Evolutionary conservation across 2,797 vertebrate genomes (phyloP).

Genomic region (Sebastes hubbsi): DNA sequence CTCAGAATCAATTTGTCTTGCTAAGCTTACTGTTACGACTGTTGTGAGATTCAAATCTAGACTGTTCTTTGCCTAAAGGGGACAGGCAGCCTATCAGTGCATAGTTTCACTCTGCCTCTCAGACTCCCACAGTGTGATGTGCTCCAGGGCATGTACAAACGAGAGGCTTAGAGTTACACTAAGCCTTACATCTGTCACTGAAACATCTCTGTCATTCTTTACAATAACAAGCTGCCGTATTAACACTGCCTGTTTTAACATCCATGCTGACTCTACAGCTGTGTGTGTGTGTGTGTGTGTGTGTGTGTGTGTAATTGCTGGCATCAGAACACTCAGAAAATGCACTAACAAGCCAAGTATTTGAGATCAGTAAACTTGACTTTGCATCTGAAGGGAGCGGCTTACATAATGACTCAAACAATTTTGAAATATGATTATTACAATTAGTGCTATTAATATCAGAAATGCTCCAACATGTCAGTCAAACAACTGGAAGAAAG

Average conservation of each 20-base stretch:
- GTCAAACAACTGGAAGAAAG: not conserved
- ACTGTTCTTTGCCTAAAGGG: conserved; percentile 57
- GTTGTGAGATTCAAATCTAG: conserved; percentile 49
- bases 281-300: not conserved
- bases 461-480: not conserved
- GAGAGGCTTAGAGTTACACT: conserved; percentile 72
- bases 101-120: conserved; percentile 68
- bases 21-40: conserved; percentile 41
- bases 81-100: conserved; percentile 62
- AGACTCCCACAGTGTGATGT: conserved; percentile 63
- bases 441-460: not conserved
- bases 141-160: conserved; percentile 65
- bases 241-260: conserved; percentile 26
- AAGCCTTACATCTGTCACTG: conserved; percentile 74
- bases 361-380: not conserved
- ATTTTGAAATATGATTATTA: not conserved
- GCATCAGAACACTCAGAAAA: conserved; percentile 9
- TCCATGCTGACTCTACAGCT: conserved; percentile 23
- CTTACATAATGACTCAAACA: not conserved
- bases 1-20: conserved; percentile 58
- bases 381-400: not conserved
- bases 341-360: not conserved
- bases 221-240: conserved; percentile 58
- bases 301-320: not conserved
- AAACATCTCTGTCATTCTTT: conserved; percentile 64